Conservation (phyloP, 2,888 invertebrate species). For the Tortrix viridana region DNA sequence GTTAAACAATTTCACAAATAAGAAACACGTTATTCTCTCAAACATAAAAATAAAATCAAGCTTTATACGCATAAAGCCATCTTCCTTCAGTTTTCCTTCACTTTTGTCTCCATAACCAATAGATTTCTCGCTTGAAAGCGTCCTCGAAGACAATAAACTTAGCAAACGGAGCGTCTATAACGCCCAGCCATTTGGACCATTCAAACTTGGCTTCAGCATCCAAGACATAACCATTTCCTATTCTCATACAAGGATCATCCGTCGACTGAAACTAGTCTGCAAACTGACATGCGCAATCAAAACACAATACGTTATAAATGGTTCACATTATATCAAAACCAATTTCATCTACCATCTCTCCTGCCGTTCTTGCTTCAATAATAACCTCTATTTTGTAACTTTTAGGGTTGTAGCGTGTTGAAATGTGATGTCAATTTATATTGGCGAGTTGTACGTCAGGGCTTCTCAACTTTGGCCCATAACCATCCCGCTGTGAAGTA, state of each 20-base stretch:
- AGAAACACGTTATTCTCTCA: too few relatives aligned
- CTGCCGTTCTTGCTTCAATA: conserved; percentile 14
- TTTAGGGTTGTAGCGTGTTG: conserved; percentile 15
- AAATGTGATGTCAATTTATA: conserved; percentile 35
- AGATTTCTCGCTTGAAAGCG: conserved; percentile 57
- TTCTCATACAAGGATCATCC: conserved; percentile 66
- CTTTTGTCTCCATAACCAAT: conserved; percentile 47
- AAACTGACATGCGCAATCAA: conserved; percentile 76
- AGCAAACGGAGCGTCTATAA: conserved; percentile 64
- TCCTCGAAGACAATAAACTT: conserved; percentile 67
- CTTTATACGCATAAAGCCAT: conserved; percentile 21
- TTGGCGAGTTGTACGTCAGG: conserved; percentile 50
- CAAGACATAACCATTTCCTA: conserved; percentile 76
- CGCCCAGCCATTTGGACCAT: conserved; percentile 63
- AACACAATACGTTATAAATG: conserved; percentile 83
- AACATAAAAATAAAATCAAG: conserved; percentile 1
- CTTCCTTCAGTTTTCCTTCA: conserved; percentile 39
- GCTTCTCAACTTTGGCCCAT: conserved; percentile 68
- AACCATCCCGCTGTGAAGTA: conserved; percentile 72
- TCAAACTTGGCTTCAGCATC: conserved; percentile 67
- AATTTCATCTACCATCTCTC: conserved; percentile 31
- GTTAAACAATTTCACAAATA: too few relatives aligned
- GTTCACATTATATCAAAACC: conserved; percentile 62
- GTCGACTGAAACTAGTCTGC: conserved; percentile 67
- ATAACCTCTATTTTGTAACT: conserved; percentile 37